Evolutionary conservation across 2,113 vertebrate genomes (phyloP), one percentile per base, ranked within the genome.

Genomic region (Sinosuthora webbiana): DNA sequence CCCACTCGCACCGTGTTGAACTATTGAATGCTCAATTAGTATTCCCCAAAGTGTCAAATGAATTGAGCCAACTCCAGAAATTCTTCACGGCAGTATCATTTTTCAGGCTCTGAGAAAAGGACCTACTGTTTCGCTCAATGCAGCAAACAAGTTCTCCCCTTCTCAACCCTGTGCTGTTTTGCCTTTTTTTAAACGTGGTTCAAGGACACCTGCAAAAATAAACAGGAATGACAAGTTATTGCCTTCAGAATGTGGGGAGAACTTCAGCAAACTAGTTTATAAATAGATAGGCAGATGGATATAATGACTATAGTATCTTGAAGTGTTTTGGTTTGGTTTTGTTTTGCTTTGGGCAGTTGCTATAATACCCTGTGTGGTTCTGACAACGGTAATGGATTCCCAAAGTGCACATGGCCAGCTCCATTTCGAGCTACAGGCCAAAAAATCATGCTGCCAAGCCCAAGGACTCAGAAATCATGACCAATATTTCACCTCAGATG

Each of bases 201-300:
- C 30, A 94, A 85, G 60, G 52, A 44, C 89, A 93, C 79, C 89
- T 83, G 85, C 52, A 93, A 88, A 95, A 96, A 91, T 93, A 95
- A 93, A 88, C 31, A 90, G 53, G 25, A 91, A 50, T 71, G 37
- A 42, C 67, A 86, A 90, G 12, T 71, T 92, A 65, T 11, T 89
- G 59, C 81, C 45, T 82, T 27, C 80, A 94, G 88, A 94, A 71
- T 42, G 33, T 21, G 24, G 37, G 49, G 81, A 92, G 70, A 12
- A 63, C 31, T 25, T 86, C 89, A 83, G 64, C 49, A 64, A 82
- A 39, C 15, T 33, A 22, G n/a, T 75, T 93, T 78, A 91, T 89
- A 94, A 92, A 91, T 50, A 89, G 50, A 19, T 15, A 35, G 68
- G 33, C 70, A 85, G 87, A 93, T 85, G 90, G 82, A 37, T 85